Evolutionary conservation across 2,888 invertebrate genomes (phyloP).

Genomic region (Masnerella sp.): DNA sequence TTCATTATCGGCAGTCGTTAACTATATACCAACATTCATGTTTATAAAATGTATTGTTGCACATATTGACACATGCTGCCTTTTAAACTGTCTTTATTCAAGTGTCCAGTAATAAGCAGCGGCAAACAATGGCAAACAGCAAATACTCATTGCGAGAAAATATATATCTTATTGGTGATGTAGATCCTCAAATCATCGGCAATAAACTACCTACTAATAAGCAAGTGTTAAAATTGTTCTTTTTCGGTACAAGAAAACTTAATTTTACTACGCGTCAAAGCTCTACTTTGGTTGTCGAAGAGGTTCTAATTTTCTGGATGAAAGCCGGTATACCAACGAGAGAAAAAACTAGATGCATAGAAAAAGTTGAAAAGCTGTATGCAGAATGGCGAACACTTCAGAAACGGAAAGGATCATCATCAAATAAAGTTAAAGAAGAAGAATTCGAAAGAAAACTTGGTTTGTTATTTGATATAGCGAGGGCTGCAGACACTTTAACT

Average conservation of each 20-base stretch:
- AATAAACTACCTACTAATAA: conserved; percentile 6
- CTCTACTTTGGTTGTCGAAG: conserved; percentile 2
- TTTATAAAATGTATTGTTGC: too few species aligned
- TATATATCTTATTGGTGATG: conserved; percentile 12
- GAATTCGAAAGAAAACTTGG: conserved; percentile 20
- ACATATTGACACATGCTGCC: too few species aligned
- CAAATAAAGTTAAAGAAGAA: conserved; percentile 23
- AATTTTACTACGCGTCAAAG: not conserved
- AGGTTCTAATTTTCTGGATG: conserved; percentile 14
- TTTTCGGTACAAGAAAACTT: conserved; percentile 8
- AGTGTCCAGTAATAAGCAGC: not conserved
- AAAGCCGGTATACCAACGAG: conserved; percentile 23
- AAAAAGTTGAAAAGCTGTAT: conserved; percentile 17
- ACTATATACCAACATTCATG: too few species aligned
- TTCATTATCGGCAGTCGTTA: too few species aligned
- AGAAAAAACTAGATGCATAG: conserved; percentile 18
- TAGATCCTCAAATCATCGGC: conserved; percentile 1
- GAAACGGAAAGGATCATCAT: conserved; percentile 4
- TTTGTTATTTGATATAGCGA: conserved; percentile 26
- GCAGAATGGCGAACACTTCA: conserved; percentile 9
- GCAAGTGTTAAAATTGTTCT: conserved; percentile 13
- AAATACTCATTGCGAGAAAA: conserved; percentile 1
- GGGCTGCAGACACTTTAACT: conserved; percentile 9
- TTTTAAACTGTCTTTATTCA: not conserved
- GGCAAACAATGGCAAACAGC: not conserved